These are phyloP conservation scores for Watsonalla binaria DNA, from an alignment of 2,888 invertebrate genomes.

Conservation along the genomic window DNA sequence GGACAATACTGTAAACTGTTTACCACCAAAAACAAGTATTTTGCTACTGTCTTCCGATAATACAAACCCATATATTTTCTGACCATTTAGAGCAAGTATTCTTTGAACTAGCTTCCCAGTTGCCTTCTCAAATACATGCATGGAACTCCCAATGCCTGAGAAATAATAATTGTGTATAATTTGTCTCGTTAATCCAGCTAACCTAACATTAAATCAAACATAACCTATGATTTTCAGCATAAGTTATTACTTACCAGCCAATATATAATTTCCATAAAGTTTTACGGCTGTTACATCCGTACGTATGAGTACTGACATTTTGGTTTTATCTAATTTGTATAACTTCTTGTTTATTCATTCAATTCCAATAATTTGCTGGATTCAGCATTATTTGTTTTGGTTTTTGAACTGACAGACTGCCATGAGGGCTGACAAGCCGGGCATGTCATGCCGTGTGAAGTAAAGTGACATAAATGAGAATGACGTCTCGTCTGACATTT, in stretches of 20 bases:
- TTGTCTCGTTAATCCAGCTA: no score
- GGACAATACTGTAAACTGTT: constrained; percentile 60
- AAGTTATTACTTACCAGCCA: constrained; percentile 60
- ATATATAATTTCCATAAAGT: constrained; percentile 49
- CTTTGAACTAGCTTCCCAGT: constrained; percentile 29
- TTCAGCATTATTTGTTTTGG: no score
- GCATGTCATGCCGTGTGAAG: no score
- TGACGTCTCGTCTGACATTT: no score
- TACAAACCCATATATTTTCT: constrained; percentile 80
- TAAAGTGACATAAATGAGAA: no score
- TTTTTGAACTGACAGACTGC: no score
- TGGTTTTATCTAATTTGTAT: neutral
- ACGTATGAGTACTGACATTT: constrained; percentile 34
- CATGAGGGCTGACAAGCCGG: no score
- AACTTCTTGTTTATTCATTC: neutral
- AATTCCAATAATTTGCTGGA: neutral
- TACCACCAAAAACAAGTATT: constrained; percentile 78
- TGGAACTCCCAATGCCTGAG: constrained; percentile 76
- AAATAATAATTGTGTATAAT: constrained; percentile 12
- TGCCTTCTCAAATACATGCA: constrained; percentile 46
- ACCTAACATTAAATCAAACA: no score
- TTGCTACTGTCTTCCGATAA: constrained; percentile 33
- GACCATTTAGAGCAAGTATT: constrained; percentile 51
- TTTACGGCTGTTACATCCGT: constrained; percentile 77
- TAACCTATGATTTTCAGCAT: constrained; percentile 12